phyloP scores from a whole-genome alignment of 2,797 vertebrate genomes.

The Poecilia velifera region DNA sequence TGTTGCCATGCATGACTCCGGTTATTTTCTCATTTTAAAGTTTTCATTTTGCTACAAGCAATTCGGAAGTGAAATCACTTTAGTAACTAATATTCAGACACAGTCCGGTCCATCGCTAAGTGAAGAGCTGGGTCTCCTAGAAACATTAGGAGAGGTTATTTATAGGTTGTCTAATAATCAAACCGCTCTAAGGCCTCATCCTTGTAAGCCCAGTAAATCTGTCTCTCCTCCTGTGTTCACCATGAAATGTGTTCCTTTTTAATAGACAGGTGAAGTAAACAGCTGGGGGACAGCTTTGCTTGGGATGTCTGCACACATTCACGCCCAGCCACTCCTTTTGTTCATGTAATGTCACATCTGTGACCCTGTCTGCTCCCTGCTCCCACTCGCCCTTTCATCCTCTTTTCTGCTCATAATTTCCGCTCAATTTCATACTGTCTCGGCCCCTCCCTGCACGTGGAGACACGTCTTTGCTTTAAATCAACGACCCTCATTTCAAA shows the following conservation, averaged over 20 bases:
- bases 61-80: neutral
- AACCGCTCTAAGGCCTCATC: constrained; percentile 53
- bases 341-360: constrained; percentile 79
- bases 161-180: constrained; percentile 67
- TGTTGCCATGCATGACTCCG: constrained; percentile 42
- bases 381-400: constrained; percentile 56
- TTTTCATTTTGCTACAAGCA: neutral
- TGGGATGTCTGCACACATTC: constrained; percentile 78
- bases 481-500: constrained; percentile 44
- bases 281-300: constrained; percentile 81
- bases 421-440: constrained; percentile 82
- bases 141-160: constrained; percentile 63
- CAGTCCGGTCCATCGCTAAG: constrained; percentile 8
- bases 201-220: constrained; percentile 77
- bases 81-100: neutral
- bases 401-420: constrained; percentile 78
- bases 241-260: constrained; percentile 76
- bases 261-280: constrained; percentile 84
- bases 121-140: constrained; percentile 16
- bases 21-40: neutral
- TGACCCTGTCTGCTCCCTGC: constrained; percentile 80
- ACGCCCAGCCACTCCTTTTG: constrained; percentile 66
- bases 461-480: constrained; percentile 28
- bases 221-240: constrained; percentile 64
- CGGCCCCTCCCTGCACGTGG: constrained; percentile 62